These are phyloP conservation scores for Orestias chungarensis DNA, from an alignment of 2,797 vertebrate species.

Conservation along the genomic window DNA sequence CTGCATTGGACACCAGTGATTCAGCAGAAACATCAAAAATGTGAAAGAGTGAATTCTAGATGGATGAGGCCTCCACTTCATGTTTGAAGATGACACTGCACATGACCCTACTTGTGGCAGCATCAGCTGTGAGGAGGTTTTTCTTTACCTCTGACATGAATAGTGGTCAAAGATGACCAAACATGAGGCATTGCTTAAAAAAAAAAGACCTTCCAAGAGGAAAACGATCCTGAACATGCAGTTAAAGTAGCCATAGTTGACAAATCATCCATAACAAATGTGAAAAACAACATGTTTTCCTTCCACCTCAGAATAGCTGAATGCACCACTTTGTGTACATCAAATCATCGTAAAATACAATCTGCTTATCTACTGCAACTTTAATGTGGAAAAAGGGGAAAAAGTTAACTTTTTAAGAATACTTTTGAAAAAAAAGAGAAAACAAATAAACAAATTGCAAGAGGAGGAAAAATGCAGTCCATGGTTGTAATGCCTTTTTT, in stretches of 20 bases:
- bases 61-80: background rate
- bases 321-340: background rate
- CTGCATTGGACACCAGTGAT: background rate
- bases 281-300: background rate
- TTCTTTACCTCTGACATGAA: background rate
- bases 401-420: background rate
- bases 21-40: too few species aligned
- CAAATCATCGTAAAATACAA: background rate
- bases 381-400: background rate
- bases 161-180: background rate
- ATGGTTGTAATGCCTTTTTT: constrained; percentile 31
- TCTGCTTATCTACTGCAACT: background rate
- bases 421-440: background rate
- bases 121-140: background rate
- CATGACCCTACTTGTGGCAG: background rate
- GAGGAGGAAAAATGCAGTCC: too few species aligned
- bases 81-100: background rate
- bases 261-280: background rate
- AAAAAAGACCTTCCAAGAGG: background rate
- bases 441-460: too few species aligned
- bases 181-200: background rate
- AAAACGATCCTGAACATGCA: background rate
- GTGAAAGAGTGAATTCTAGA: too few species aligned
- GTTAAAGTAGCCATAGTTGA: too few species aligned
- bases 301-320: background rate